phyloP scores from a whole-genome alignment of 2,888 invertebrate species.

The Stramonita haemastoma region DNA sequence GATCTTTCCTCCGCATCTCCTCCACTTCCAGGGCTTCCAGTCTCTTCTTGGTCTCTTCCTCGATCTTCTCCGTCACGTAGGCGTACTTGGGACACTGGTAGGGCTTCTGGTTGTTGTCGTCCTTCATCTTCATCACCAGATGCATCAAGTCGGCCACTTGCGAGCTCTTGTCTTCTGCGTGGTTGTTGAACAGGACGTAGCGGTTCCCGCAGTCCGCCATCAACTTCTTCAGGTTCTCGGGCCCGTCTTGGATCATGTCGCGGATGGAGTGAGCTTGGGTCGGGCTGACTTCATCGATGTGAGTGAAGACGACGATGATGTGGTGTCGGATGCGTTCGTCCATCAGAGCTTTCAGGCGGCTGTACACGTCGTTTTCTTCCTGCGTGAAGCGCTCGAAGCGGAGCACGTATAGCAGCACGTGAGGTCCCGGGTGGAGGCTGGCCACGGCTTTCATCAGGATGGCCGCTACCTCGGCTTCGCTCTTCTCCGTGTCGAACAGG shows the following conservation, averaged over 20 bases:
- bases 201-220: constrained; percentile 18
- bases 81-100: constrained; percentile 12
- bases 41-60: not conserved
- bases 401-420: not conserved
- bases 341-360: not conserved
- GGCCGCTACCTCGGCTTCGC: not conserved
- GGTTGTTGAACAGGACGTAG: not conserved
- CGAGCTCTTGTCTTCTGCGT: not conserved
- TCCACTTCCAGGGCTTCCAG: not conserved
- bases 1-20: not conserved
- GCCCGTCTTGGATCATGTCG: not conserved
- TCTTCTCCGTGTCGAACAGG: not conserved
- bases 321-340: not conserved
- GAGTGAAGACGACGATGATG: constrained; percentile 6
- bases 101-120: not conserved
- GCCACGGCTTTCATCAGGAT: constrained; percentile 12
- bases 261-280: not conserved
- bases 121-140: constrained; percentile 4
- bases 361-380: not conserved
- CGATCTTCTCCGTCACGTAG: constrained; percentile 1
- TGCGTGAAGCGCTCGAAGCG: not conserved
- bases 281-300: not conserved
- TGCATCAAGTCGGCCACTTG: not conserved
- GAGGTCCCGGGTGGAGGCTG: not conserved
- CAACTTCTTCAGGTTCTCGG: not conserved